Base-by-base conservation (phyloP, 2,888 invertebrate species). In the Bellardia bayeri region DNA sequence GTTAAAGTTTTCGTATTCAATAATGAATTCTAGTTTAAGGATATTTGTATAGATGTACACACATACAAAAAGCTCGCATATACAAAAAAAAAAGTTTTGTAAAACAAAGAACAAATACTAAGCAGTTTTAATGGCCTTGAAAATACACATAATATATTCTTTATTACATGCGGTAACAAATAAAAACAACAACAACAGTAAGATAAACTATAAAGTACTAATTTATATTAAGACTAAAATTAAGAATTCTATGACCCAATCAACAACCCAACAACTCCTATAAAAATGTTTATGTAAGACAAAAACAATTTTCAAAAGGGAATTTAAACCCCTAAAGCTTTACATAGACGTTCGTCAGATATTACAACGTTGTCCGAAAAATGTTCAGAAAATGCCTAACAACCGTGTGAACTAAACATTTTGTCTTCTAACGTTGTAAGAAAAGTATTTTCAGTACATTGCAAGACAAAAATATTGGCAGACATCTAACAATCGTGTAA, bases 1-100 rank as follows among this genome's bases (percentile, higher is more conserved):
- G 63, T 45, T 63, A 37, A 75, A 63, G 75, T 61, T 45, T 42
- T 61, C 13, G 49, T 23, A 78, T 66, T 66, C 56, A 66, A 78
- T 78, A 66, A 56, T 13, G 16, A 66, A 78, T 66, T 78, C 66
- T 68, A 79, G 79, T 79, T 79, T 68, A 68, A 58, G 79, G 79
- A 79, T 79, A 68, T 68, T 79, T 79, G 45, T 54, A 42, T 40
- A 72, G 74, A 42, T 42, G 30, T 56, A 54, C 23, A 14, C 23
- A 76, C 54, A 76, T 7, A 45, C 58, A 23, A 40, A 7, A 54
- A 2, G 9, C 63, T 58, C 51, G 1, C 3, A 76, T 11, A 42
- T 3, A 56, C 2, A 40, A 37, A 33, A 37, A 7, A 16, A 71
- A 71, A 76, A 54, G 37, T 37, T 16, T n/a, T 54, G 7, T 14